Evolutionary conservation across 2,888 invertebrate genomes (phyloP).

Genomic region (Cephonodes hylas): DNA sequence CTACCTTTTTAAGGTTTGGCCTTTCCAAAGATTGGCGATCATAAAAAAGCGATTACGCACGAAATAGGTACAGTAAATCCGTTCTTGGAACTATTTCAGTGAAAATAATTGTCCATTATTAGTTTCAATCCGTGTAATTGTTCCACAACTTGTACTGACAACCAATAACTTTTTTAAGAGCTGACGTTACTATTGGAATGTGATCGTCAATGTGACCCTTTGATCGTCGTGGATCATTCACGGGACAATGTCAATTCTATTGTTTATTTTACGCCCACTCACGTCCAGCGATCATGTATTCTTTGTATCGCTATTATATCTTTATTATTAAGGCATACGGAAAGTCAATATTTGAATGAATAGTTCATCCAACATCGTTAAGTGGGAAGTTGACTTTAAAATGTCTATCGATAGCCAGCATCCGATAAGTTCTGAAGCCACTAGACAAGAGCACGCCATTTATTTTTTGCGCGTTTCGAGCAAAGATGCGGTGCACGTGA

Average conservation of each 20-base stretch:
- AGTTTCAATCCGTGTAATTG: conserved; percentile 21
- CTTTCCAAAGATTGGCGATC: conserved; percentile 59
- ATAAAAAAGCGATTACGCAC: conserved; percentile 66
- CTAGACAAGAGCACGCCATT: conserved; percentile 46
- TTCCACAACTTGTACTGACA: conserved; percentile 15
- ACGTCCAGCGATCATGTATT: conserved; percentile 17
- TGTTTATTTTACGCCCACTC: conserved; percentile 23
- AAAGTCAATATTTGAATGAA: background rate
- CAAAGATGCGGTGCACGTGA: conserved; percentile 63
- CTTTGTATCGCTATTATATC: conserved; percentile 14
- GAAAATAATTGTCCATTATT: conserved; percentile 26
- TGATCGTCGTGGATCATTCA: conserved; percentile 18
- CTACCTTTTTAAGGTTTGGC: conserved; percentile 64
- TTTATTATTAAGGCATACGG: conserved; percentile 9
- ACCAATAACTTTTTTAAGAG: background rate
- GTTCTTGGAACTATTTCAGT: conserved; percentile 47
- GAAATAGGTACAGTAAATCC: conserved; percentile 56
- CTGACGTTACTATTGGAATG: conserved; percentile 8
- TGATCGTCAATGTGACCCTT: conserved; percentile 15
- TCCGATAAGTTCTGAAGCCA: conserved; percentile 40
- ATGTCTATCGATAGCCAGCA: conserved; percentile 16
- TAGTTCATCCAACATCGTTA: background rate
- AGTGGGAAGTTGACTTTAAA: conserved; percentile 16
- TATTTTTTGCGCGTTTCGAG: conserved; percentile 43
- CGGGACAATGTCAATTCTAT: conserved; percentile 7